Base-by-base conservation (phyloP, 1,140 invertebrate species). In the Hermetia illucens region DNA sequence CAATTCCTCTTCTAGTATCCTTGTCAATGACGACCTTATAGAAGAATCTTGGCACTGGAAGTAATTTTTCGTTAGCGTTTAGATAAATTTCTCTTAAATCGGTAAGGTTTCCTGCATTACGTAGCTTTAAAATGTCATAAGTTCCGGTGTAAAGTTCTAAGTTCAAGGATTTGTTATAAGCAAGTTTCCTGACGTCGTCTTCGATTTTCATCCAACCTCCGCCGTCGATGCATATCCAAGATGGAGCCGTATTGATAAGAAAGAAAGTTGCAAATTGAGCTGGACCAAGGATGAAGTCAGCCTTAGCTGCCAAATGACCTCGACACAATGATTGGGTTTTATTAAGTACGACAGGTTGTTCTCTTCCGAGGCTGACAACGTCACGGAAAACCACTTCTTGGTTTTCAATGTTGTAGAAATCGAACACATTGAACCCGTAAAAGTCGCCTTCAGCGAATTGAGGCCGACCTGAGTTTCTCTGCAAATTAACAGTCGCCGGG, bases 1-100 rank as follows among this genome's bases (percentile, higher is more conserved):
- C n/a, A 27, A 27, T n/a, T n/a, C 69, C 74, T 3, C 54, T 47
- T 27, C 64, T 62, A 2, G 50, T 58, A 5, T 47, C 39, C 6
- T 63, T 57, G 42, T 78, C 64, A 44, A 75, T 68, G 2, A 73
- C 58, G 6, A 77, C 56, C 64, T 78, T 76, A 65, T 69, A 77
- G 39, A 62, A 75, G 24, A 71, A 64, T 45, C 63, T 52, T 0
- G 75, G 74, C 0, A 74, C 71, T 0, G 68, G 62, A 9, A 75
- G 45, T 0, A 54, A 27, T n/a, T n/a, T n/a, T n/a, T 18, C 20
- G 40, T 21, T 63, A 63, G 8, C 62, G 24, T 58, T 47, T 53
- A 15, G 61, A 60, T 1, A 77, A 47, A 42, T 66, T 71, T 2
- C 77, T 37, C 3, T 62, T 49, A 9, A 49, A 47, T 2, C 56